Evolutionary conservation across 2,888 invertebrate species (phyloP).

Genomic region (Copidosoma aretas): DNA sequence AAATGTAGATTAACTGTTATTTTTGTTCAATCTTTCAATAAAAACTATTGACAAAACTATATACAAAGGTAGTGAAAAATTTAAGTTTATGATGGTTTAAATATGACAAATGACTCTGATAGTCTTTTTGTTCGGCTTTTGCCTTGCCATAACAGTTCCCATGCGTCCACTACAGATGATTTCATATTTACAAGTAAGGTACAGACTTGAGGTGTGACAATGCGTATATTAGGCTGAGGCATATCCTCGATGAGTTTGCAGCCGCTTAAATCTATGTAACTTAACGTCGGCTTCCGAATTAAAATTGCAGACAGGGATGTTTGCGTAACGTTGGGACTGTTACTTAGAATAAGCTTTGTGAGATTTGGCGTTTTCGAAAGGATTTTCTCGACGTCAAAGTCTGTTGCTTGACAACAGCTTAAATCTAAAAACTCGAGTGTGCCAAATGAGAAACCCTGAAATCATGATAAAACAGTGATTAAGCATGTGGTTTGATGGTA

Average conservation of each 20-base stretch:
- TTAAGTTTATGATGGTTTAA: conserved; percentile 46
- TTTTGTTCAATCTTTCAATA: neutral
- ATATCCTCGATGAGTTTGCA: conserved; percentile 48
- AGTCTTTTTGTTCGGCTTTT: conserved; percentile 47
- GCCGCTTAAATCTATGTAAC: conserved; percentile 52
- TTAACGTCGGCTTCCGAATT: conserved; percentile 51
- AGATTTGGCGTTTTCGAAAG: conserved; percentile 51
- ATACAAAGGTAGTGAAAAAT: conserved; percentile 13
- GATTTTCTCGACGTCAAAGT: conserved; percentile 51
- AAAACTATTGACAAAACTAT: neutral
- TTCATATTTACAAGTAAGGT: conserved; percentile 52
- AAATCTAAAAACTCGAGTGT: conserved; percentile 55
- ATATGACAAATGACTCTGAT: conserved; percentile 50
- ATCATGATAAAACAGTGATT: neutral
- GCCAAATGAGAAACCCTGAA: conserved; percentile 41
- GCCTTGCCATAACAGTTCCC: conserved; percentile 54
- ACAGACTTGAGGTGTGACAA: conserved; percentile 52
- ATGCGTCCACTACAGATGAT: conserved; percentile 46
- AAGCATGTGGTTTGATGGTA: too few species aligned
- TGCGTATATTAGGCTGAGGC: conserved; percentile 45
- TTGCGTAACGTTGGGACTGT: conserved; percentile 51
- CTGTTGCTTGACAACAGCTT: conserved; percentile 51
- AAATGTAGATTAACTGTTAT: neutral
- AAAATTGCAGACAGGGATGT: conserved; percentile 49
- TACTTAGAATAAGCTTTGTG: conserved; percentile 48